Evolutionary conservation across 35 echinoderm and acorn worm species (phyloP).

Genomic region (Ophiothrix spiculata): DNA sequence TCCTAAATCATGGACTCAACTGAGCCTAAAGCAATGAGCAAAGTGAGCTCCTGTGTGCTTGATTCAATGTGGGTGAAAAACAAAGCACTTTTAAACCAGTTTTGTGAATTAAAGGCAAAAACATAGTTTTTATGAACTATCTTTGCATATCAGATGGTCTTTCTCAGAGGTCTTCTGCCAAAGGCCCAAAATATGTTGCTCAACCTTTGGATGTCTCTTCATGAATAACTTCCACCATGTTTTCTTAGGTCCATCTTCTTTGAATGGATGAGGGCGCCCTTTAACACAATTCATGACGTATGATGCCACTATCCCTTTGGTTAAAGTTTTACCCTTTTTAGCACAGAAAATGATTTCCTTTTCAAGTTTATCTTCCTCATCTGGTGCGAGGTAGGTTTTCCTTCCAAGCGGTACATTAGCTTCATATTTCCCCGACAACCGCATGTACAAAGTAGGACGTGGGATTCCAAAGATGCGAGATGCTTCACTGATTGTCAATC

Average conservation of each 20-base stretch:
- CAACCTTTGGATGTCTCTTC: background rate
- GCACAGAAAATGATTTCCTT: background rate
- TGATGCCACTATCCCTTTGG: background rate
- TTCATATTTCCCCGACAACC: background rate
- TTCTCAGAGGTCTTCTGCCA: background rate
- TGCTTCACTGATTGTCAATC: background rate
- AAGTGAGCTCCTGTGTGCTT: too few species aligned
- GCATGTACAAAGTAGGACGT: background rate
- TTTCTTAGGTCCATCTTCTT: background rate
- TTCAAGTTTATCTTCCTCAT: background rate
- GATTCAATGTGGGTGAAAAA: too few species aligned
- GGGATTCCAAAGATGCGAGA: background rate
- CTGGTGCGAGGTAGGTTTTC: background rate
- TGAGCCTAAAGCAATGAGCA: too few species aligned
- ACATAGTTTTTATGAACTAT: too few species aligned
- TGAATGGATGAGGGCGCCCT: background rate
- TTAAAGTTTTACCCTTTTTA: background rate
- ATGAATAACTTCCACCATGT: background rate
- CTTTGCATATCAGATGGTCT: too few species aligned
- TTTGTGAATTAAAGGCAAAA: too few species aligned
- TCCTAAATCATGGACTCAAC: too few species aligned
- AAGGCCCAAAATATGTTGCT: background rate
- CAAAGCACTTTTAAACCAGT: too few species aligned
- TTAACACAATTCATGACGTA: background rate
- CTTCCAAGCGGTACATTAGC: background rate